Evolutionary conservation across 2,888 invertebrate species (phyloP).

Genomic region (Ophion slaviceki): DNA sequence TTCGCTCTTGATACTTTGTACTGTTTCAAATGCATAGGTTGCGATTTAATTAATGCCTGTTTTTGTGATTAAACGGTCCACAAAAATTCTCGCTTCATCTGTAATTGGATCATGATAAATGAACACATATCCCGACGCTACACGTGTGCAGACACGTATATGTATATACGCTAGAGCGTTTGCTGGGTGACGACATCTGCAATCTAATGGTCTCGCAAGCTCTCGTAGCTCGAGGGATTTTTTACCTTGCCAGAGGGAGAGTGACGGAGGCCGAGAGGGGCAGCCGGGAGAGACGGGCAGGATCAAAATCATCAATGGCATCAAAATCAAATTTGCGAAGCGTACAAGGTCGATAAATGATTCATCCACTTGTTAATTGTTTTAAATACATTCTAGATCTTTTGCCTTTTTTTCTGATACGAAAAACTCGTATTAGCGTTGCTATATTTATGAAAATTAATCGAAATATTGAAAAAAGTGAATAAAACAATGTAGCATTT

Average conservation of each 20-base stretch:
- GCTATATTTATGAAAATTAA: neutral
- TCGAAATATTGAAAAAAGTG: neutral
- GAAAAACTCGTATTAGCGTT: neutral
- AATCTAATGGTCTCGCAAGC: slow-evolving; percentile 55
- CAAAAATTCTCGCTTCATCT: neutral
- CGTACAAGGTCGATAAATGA: neutral
- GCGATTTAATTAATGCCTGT: neutral
- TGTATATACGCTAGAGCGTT: slow-evolving; percentile 2
- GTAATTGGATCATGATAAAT: neutral
- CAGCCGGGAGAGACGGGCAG: neutral
- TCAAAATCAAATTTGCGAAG: neutral
- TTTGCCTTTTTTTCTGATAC: neutral
- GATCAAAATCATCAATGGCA: neutral
- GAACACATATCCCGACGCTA: neutral
- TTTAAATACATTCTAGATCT: neutral
- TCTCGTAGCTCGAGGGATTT: slow-evolving; percentile 20
- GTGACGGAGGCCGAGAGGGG: neutral
- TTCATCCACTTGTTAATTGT: neutral
- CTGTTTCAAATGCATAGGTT: neutral
- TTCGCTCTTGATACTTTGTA: no score
- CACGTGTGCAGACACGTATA: neutral
- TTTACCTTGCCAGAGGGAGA: slow-evolving; percentile 17
- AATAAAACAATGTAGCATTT: neutral
- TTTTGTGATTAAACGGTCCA: neutral
- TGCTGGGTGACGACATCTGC: slow-evolving; percentile 25